These are phyloP conservation scores for Drosophila busckii DNA, from an alignment of 1,140 invertebrate species.

Conservation along the genomic window DNA sequence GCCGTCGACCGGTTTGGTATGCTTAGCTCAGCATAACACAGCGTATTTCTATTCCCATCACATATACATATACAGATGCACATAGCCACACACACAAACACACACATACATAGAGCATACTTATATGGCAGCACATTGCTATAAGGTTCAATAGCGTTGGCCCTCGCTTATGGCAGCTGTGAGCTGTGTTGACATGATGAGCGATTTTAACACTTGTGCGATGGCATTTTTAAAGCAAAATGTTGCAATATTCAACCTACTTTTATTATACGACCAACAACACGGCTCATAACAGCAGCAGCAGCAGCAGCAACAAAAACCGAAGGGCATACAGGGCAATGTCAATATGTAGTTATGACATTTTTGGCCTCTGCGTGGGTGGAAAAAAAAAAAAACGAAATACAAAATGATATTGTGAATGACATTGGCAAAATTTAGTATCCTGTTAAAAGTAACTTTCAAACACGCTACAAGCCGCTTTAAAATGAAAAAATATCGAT, in stretches of 20 bases:
- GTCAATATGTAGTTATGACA: constrained; percentile 58
- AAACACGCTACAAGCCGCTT: too few species aligned
- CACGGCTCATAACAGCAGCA: constrained; percentile 13
- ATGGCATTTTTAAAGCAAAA: constrained; percentile 62
- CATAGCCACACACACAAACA: neutral
- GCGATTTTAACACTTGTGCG: constrained; percentile 70
- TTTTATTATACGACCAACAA: constrained; percentile 45
- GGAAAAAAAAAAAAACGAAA: constrained; percentile 13
- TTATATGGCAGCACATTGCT: constrained; percentile 7
- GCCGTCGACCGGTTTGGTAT: constrained; percentile 48
- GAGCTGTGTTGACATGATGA: constrained; percentile 60
- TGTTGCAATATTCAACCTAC: constrained; percentile 67
- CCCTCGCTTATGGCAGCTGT: constrained; percentile 37
- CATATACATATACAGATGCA: constrained; percentile 10
- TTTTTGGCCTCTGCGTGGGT: constrained; percentile 38
- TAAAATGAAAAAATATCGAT: too few species aligned
- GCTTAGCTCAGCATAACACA: constrained; percentile 62
- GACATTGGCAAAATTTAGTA: too few species aligned
- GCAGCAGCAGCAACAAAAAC: constrained; percentile 9
- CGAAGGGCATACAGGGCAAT: constrained; percentile 23
- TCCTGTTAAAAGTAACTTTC: too few species aligned
- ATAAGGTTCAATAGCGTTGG: constrained; percentile 55
- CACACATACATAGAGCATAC: constrained; percentile 20
- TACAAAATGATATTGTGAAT: neutral
- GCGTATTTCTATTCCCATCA: constrained; percentile 34